Base-by-base conservation (phyloP, 2,888 invertebrate genomes). In the Drosophila mettleri region DNA sequence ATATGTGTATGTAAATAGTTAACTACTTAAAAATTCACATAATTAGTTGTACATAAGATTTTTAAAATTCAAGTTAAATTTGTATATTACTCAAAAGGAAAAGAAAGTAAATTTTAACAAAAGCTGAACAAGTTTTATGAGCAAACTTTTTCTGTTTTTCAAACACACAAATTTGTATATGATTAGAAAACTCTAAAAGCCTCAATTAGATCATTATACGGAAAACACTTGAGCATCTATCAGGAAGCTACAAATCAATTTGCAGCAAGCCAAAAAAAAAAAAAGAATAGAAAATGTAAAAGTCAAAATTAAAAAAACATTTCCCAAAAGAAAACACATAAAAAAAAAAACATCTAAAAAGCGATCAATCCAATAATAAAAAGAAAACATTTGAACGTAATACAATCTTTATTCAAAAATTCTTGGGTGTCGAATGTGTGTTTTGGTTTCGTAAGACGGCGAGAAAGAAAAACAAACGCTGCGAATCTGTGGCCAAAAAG, bases 381-480 rank as follows among this genome's bases (percentile, higher is more conserved):
- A 43, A 54, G 62, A 36, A 58, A 65, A 68, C 8, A 38, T 60
- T 33, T 31, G 34, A 73, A 46, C 51, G 61, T 70, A 75, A 71
- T 69, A 62, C 64, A 72, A 79, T 66, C 69, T 67, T 64, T 10
- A 57, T 31, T 55, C 34, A 36, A 66, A 68, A 55, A 43, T 53
- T 55, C 59, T 52, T 57, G 27, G 38, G 27, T 53, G 76, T 41
- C 38, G 31, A 48, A 48, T 58, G 14, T 48, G n/a, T 33, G 12
- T 36, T 45, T 27, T 16, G 27, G 39, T 27, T 53, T 16, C 38
- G 29, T 48, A 38, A 51, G 53, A 68, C 49, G 60, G 48, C 46
- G 48, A 66, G 73, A 64, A 68, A 54, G 63, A 68, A 75, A 81
- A 88, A 74, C 69, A 79, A 78, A 63, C 27, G 67, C 46, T 48